Percentiles rank a stretch among this genome's conserved stretches.
These are phyloP conservation scores for Anser brachyrhynchus DNA, from an alignment of 2,113 vertebrate species.

Conservation along the genomic window DNA sequence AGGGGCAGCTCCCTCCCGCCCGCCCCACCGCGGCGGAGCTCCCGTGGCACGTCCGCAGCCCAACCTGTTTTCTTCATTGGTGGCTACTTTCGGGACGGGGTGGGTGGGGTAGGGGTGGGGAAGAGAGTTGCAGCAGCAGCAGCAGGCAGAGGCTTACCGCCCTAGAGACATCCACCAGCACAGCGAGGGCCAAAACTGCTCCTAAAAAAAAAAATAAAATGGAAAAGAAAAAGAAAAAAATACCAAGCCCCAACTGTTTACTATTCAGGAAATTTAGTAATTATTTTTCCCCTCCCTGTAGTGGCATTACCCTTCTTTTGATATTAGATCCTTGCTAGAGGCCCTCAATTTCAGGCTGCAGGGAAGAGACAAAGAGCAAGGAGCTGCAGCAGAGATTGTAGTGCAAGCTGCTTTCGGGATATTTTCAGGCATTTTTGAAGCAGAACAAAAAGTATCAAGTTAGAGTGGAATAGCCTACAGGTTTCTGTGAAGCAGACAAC, in stretches of 20 bases:
- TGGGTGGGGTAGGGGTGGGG: too few relatives aligned
- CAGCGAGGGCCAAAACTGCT: neutral
- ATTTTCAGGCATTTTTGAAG: conserved; percentile 10
- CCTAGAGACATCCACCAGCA: neutral
- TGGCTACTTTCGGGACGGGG: neutral
- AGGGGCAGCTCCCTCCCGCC: neutral
- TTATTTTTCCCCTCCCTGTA: conserved; percentile 29
- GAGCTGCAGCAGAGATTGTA: neutral
- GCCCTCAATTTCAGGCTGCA: neutral
- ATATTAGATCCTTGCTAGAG: conserved; percentile 53
- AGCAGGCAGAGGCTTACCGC: neutral
- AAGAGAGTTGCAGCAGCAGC: neutral
- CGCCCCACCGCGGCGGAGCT: neutral
- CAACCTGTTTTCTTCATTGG: neutral
- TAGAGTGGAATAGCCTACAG: neutral
- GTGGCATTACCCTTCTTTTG: conserved; percentile 60
- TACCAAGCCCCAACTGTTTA: neutral
- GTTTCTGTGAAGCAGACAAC: neutral
- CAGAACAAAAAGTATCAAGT: neutral
- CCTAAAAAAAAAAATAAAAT: neutral
- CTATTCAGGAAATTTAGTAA: conserved; percentile 67
- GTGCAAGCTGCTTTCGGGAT: conserved; percentile 13
- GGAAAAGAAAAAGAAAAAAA: neutral
- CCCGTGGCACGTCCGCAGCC: neutral
- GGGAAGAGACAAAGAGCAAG: conserved; percentile 42